Percentiles rank a stretch among this genome's conserved stretches.
Conservation (phyloP, 2,888 invertebrate species). For the Sesamia inferens region DNA sequence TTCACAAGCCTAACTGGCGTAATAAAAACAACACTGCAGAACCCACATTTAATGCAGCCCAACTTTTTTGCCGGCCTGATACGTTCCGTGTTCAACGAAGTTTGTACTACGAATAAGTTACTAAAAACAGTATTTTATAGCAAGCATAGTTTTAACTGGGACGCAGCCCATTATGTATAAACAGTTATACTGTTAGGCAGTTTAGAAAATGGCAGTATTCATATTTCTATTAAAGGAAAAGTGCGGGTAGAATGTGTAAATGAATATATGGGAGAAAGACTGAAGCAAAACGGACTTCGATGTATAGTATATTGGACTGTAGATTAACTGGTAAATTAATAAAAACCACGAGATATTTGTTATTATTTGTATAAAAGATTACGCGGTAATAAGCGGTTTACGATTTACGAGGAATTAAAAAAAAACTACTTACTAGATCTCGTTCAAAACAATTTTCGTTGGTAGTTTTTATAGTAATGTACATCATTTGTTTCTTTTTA, state of each 20-base stretch:
- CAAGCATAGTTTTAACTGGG: slow-evolving; percentile 58
- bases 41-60: slow-evolving; percentile 43
- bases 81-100: slow-evolving; percentile 53
- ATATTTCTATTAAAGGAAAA: neutral
- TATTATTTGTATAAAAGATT: no score
- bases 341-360: no score
- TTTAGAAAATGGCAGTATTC: slow-evolving; percentile 29
- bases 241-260: neutral
- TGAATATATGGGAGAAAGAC: no score
- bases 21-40: slow-evolving; percentile 38
- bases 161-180: slow-evolving; percentile 37
- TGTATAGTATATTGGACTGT: no score
- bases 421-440: no score
- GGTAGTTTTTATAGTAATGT: no score
- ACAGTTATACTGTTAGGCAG: slow-evolving; percentile 38
- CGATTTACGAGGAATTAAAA: no score
- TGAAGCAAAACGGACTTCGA: no score
- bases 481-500: no score
- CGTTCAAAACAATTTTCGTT: no score
- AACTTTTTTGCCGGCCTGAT: slow-evolving; percentile 56
- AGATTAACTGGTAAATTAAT: no score
- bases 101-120: slow-evolving; percentile 54
- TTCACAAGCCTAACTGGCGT: slow-evolving; percentile 24
- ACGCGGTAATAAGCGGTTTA: no score
- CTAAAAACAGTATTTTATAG: slow-evolving; percentile 60